Conservation (phyloP, 2,113 vertebrate genomes). For the Burhinus bistriatus region DNA sequence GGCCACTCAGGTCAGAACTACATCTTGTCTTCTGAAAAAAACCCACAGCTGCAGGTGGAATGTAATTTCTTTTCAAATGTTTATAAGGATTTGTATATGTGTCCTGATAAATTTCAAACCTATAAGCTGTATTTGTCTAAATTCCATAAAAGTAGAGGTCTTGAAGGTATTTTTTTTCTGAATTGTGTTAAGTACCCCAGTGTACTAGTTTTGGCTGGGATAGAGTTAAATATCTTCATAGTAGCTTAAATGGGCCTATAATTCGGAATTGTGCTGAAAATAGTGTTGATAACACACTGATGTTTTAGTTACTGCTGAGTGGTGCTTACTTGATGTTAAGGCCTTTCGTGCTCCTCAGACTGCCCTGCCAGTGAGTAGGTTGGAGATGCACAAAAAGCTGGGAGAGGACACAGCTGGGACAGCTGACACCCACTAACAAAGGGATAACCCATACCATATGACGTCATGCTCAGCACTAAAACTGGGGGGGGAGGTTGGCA, state of each 20-base stretch:
- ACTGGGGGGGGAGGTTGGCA: neutral
- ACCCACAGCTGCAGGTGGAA: fast-evolving
- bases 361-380: fast-evolving
- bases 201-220: neutral
- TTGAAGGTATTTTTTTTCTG: neutral
- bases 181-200: neutral
- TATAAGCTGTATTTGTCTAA: neutral
- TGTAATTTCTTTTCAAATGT: neutral
- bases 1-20: neutral
- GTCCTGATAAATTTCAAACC: neutral
- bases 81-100: neutral
- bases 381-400: neutral
- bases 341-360: neutral
- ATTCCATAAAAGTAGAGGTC: neutral
- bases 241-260: too few species aligned
- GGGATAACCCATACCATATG: neutral
- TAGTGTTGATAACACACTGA: neutral
- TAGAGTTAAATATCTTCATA: neutral
- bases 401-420: neutral
- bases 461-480: neutral
- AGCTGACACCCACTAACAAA: neutral
- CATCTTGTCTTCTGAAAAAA: neutral
- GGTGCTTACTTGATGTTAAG: fast-evolving
- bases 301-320: neutral
- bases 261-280: neutral